A percentile compares a stretch with the other conserved stretches of the same genome.
Conservation (phyloP, 2,797 vertebrate genomes). For the Pseudochirops corinnae region DNA sequence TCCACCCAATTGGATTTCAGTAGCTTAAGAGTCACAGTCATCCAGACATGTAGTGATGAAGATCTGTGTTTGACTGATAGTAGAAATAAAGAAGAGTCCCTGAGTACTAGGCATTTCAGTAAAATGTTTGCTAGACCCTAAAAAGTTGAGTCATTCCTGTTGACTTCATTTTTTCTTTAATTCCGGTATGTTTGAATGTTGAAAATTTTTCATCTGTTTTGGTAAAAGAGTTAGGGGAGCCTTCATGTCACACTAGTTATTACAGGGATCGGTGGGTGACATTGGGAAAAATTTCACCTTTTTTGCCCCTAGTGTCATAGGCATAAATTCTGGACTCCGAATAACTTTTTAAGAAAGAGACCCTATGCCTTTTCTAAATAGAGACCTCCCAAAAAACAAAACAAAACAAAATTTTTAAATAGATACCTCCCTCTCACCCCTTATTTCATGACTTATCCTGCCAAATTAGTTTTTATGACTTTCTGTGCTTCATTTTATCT, state of each 20-base stretch:
- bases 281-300: neutral
- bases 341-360: neutral
- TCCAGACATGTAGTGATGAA: no score
- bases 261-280: neutral
- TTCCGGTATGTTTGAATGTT: slow-evolving; percentile 49
- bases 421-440: neutral
- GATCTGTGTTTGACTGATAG: no score
- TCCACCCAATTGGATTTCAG: neutral
- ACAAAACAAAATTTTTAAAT: no score
- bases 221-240: slow-evolving; percentile 17
- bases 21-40: neutral
- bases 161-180: slow-evolving; percentile 4
- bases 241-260: neutral
- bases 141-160: neutral
- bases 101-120: neutral
- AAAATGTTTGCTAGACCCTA: neutral
- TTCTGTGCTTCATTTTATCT: neutral
- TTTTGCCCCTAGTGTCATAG: neutral
- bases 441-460: neutral
- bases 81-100: neutral
- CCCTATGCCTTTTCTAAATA: neutral
- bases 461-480: neutral
- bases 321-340: neutral
- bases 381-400: neutral
- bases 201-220: slow-evolving; percentile 41